Evolutionary conservation across 2,797 vertebrate genomes (phyloP).

Genomic region (Tauraco hartlaubi): DNA sequence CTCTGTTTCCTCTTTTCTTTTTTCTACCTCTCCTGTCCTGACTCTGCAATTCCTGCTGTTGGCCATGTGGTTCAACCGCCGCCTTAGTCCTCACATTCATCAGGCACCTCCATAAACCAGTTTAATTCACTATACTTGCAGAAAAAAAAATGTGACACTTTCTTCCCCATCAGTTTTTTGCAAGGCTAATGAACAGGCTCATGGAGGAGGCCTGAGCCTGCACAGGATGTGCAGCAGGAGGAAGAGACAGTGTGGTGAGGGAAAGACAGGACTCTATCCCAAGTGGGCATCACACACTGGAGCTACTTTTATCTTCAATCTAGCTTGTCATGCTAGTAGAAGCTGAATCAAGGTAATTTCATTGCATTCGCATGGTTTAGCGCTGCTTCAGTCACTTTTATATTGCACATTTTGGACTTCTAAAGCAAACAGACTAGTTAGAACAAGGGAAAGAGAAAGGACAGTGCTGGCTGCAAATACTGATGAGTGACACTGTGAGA

Average conservation of each 20-base stretch:
- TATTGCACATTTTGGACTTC: background rate
- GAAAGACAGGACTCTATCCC: background rate
- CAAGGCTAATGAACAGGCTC: background rate
- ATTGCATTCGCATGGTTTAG: background rate
- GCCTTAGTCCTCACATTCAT: background rate
- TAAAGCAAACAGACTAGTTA: background rate
- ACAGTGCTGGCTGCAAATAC: background rate
- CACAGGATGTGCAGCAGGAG: background rate
- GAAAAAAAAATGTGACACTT: background rate
- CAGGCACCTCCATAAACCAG: background rate
- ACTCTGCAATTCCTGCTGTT: background rate
- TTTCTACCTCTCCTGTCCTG: background rate
- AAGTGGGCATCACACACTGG: accelerated
- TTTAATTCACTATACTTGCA: background rate
- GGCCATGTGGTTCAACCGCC: background rate
- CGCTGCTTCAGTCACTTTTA: background rate
- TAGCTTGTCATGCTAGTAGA: background rate
- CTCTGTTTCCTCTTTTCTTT: background rate
- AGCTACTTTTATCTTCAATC: background rate
- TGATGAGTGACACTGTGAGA: background rate
- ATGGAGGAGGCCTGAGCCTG: background rate
- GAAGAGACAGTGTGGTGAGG: background rate
- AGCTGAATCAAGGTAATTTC: background rate
- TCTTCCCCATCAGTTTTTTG: background rate
- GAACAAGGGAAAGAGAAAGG: background rate